A percentile compares a stretch with the other conserved stretches of the same genome.
Conservation (phyloP, 1,140 invertebrate species). For the Scaptomyza montana region DNA sequence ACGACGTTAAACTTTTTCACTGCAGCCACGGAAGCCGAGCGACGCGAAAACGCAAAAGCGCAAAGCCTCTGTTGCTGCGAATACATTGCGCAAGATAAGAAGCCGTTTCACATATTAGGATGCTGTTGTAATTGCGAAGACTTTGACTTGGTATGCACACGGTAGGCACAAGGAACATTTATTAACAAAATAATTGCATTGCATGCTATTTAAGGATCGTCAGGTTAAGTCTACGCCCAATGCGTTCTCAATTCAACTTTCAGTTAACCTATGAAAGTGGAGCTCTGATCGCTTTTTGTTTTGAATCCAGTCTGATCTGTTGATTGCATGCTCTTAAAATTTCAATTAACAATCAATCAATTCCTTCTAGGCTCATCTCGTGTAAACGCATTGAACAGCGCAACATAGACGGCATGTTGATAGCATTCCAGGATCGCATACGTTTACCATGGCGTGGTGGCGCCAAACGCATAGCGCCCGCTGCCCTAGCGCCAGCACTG, state of each 20-base stretch:
- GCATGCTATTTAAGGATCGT: conserved; percentile 1
- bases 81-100: conserved; percentile 84
- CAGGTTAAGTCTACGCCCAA: not conserved
- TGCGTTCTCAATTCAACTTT: too few species aligned
- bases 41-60: conserved; percentile 39
- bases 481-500: conserved; percentile 80
- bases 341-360: not conserved
- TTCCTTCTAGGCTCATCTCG: conserved; percentile 51
- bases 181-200: not conserved
- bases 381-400: conserved; percentile 61
- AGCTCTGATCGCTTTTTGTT: not conserved
- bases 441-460: conserved; percentile 86
- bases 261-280: too few species aligned
- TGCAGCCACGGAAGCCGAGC: conserved; percentile 41
- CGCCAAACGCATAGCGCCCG: conserved; percentile 84
- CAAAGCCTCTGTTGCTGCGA: conserved; percentile 85
- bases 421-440: conserved; percentile 85
- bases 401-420: conserved; percentile 69
- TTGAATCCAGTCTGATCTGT: too few species aligned
- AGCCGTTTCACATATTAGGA: conserved; percentile 85
- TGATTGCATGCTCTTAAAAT: too few species aligned
- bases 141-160: conserved; percentile 84
- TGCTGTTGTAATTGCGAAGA: conserved; percentile 86
- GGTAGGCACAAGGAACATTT: conserved; percentile 37
- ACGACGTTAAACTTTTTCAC: conserved; percentile 35